A percentile compares a stretch with the other conserved stretches of the same genome.
These are phyloP conservation scores for Synanthedon vespiformis DNA, from an alignment of 2,888 invertebrate genomes.

Conservation along the genomic window DNA sequence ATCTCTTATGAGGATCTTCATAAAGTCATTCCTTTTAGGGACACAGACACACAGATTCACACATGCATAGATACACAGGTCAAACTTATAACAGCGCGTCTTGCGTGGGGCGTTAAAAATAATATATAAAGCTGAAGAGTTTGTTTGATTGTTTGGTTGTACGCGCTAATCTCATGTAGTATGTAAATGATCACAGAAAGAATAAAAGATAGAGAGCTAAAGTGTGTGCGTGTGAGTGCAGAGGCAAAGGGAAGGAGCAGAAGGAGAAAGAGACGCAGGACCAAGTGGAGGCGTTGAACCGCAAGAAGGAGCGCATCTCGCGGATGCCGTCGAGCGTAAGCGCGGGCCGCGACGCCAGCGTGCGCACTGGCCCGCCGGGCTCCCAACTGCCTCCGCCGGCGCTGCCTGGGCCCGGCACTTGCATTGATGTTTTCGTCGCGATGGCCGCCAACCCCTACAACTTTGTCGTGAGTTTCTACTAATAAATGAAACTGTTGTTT, in stretches of 20 bases:
- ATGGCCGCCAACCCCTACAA: conserved; percentile 83
- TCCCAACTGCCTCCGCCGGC: conserved; percentile 38
- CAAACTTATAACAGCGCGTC: too few relatives aligned
- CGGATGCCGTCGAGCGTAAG: conserved; percentile 26
- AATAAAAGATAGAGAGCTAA: too few relatives aligned
- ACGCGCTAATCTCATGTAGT: too few relatives aligned
- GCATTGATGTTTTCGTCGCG: conserved; percentile 78
- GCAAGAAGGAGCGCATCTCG: conserved; percentile 62
- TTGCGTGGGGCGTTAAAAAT: too few relatives aligned
- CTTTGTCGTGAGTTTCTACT: conserved; percentile 70
- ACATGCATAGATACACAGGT: too few relatives aligned
- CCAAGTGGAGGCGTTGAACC: conserved; percentile 46
- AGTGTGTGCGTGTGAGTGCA: neutral
- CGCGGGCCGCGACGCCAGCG: conserved; percentile 5
- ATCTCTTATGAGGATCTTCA: too few relatives aligned
- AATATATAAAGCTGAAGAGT: too few relatives aligned
- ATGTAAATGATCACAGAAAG: too few relatives aligned
- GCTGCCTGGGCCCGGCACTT: conserved; percentile 60
- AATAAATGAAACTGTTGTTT: neutral
- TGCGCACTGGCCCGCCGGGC: conserved; percentile 15
- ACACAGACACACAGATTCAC: too few relatives aligned
- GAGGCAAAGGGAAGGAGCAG: conserved; percentile 33
- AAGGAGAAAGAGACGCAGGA: conserved; percentile 28
- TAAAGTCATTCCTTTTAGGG: too few relatives aligned
- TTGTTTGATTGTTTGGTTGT: too few relatives aligned